Base-by-base conservation (phyloP, 2,797 vertebrate genomes). In the Diplodus sargus region DNA sequence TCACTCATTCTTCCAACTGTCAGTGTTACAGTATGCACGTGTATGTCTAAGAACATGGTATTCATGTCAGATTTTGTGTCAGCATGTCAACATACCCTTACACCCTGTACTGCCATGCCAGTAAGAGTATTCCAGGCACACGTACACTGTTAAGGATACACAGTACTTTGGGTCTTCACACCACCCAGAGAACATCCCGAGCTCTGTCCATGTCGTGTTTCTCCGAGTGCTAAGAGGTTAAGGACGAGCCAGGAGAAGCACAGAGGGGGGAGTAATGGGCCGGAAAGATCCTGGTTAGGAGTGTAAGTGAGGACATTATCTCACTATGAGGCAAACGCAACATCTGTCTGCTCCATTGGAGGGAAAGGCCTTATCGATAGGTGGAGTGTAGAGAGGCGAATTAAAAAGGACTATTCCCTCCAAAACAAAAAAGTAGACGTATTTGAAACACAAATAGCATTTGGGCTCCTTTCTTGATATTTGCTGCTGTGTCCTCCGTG, bases 281-380 rank as follows among this genome's bases (percentile, higher is more conserved):
- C 39, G 73, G 80, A 85, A 81, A 81, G 28, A 73, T 74, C 62
- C 81, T 23, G 51, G 74, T 79, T 82, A 25, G 64, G 56, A 62
- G 85, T 78, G 49, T 54, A 75, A 79, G 73, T 23, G 70, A 66
- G 76, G 74, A 76, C 52, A 60, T 75, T 58, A 76, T 80, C 72
- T 43, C 60, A 63, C 54, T 23, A 70, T 17, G 53, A 71, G 69
- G 65, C 59, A 22, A 66, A 72, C n/a, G 30, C 60, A 75, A 43
- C 59, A 58, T 76, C 68, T n/a, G 67, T 56, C 81, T 63, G 0
- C 0, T 58, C 43, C 12, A 28, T 1, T 52, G 68, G 56, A 23
- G 47, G 25, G n/a, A 16, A 20, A 30, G 59, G 1, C 22, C 23
- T 49, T 30, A 45, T 59, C 42, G 30, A 57, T 18, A 23, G 20